A percentile compares a stretch with the other conserved stretches of the same genome.
Conservation (phyloP, 2,888 invertebrate genomes). For the Zygothrica quintamaculata region DNA sequence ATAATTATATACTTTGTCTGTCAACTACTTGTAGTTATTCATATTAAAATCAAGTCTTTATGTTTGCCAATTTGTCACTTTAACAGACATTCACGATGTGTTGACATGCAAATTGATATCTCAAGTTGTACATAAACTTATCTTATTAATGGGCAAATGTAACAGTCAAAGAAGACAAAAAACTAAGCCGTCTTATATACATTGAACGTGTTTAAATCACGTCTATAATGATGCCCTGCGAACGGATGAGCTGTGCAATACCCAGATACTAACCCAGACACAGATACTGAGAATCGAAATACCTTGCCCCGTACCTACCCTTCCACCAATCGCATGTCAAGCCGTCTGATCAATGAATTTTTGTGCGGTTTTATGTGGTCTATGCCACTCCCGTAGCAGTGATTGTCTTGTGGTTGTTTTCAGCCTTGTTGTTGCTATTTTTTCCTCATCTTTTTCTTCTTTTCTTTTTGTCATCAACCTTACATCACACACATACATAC, state of each 20-base stretch:
- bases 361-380: constrained; percentile 62
- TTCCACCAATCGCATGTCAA: constrained; percentile 14
- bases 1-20: constrained; percentile 1
- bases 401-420: constrained; percentile 50
- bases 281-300: constrained; percentile 6
- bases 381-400: constrained; percentile 38
- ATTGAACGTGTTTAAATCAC: constrained; percentile 59
- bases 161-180: constrained; percentile 26
- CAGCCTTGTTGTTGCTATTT: constrained; percentile 29
- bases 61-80: constrained; percentile 62
- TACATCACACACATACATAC: constrained; percentile 15
- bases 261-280: constrained; percentile 1
- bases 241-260: constrained; percentile 39
- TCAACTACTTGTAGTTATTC: constrained; percentile 1
- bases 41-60: constrained; percentile 47
- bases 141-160: constrained; percentile 37
- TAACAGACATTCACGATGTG: constrained; percentile 54
- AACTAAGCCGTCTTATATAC: constrained; percentile 42
- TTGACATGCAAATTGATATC: constrained; percentile 73
- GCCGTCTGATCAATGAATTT: constrained; percentile 61
- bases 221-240: constrained; percentile 54
- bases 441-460: too few relatives aligned
- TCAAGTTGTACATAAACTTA: constrained; percentile 35
- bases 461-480: constrained; percentile 54
- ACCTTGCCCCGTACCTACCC: too few relatives aligned